A percentile compares a stretch with the other conserved stretches of the same genome.
phyloP scores from a whole-genome alignment of 1,140 invertebrate species.

The Conus betulinus region DNA sequence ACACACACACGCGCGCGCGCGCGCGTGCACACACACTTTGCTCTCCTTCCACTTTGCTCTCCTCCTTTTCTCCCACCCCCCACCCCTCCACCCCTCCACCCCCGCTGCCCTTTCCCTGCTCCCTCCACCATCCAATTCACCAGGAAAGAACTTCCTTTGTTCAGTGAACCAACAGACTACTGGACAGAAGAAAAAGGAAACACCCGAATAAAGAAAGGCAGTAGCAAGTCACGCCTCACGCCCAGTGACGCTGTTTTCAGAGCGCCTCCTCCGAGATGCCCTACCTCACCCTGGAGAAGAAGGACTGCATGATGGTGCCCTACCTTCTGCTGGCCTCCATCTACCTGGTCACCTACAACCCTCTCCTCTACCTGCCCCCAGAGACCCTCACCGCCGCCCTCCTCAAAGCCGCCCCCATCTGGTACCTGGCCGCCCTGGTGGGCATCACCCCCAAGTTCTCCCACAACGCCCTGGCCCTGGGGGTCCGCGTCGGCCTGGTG shows the following conservation, averaged over 20 bases:
- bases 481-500: constrained; percentile 36
- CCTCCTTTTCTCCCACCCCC: not conserved
- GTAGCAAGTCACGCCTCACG: not conserved
- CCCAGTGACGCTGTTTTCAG: not conserved
- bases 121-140: not conserved
- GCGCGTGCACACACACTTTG: not conserved
- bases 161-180: too few relatives aligned
- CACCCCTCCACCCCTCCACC: not conserved
- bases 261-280: not conserved
- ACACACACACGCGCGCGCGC: constrained; percentile 22
- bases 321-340: constrained; percentile 41
- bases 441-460: constrained; percentile 21
- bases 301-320: constrained; percentile 22
- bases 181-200: too few relatives aligned
- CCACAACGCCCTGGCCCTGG: not conserved
- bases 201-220: not conserved
- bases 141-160: too few relatives aligned
- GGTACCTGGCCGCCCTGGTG: constrained; percentile 39
- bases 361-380: constrained; percentile 40
- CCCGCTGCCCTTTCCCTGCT: not conserved
- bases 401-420: constrained; percentile 48
- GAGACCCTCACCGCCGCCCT: constrained; percentile 41
- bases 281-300: not conserved
- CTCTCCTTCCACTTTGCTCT: not conserved
- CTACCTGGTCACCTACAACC: constrained; percentile 42